phyloP scores from a whole-genome alignment of 23 tunicate genomes.

The Styela clava region DNA sequence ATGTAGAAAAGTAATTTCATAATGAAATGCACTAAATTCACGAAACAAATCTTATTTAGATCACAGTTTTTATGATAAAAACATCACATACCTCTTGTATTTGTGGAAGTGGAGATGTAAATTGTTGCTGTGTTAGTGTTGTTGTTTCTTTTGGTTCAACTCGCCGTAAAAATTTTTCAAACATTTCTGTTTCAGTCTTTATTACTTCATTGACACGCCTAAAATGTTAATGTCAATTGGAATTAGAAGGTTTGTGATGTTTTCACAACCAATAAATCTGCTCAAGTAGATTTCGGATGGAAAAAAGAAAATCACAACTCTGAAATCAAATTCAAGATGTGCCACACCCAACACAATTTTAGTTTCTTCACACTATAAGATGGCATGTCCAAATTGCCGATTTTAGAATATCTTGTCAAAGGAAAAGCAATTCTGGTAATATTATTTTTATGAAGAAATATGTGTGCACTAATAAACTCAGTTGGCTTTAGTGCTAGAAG shows the following conservation, averaged over 20 bases:
- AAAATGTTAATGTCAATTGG: not conserved
- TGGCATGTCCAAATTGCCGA: too few species aligned
- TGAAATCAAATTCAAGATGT: not conserved
- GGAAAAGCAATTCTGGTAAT: too few species aligned
- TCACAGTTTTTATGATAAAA: too few species aligned
- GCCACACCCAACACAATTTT: too few species aligned
- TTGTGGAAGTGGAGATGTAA: conserved; percentile 43
- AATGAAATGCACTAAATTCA: too few species aligned
- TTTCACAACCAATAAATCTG: not conserved
- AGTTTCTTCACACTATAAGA: too few species aligned
- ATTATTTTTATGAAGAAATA: too few species aligned
- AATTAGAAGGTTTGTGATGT: too few species aligned
- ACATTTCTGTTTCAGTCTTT: conserved; percentile 84
- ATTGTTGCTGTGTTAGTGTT: conserved; percentile 29
- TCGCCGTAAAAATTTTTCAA: conserved; percentile 69
- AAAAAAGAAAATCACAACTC: not conserved
- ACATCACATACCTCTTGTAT: conserved; percentile 55
- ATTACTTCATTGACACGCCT: conserved; percentile 76
- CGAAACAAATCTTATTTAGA: too few species aligned
- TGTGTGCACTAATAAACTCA: too few species aligned
- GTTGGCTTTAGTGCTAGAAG: too few species aligned
- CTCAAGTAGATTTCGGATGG: not conserved
- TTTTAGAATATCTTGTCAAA: too few species aligned
- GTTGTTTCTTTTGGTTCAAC: conserved; percentile 89
- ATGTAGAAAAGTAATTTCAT: not conserved